Evolutionary conservation across 2,113 vertebrate species (phyloP).

Genomic region (Hippoglossus stenolepis): DNA sequence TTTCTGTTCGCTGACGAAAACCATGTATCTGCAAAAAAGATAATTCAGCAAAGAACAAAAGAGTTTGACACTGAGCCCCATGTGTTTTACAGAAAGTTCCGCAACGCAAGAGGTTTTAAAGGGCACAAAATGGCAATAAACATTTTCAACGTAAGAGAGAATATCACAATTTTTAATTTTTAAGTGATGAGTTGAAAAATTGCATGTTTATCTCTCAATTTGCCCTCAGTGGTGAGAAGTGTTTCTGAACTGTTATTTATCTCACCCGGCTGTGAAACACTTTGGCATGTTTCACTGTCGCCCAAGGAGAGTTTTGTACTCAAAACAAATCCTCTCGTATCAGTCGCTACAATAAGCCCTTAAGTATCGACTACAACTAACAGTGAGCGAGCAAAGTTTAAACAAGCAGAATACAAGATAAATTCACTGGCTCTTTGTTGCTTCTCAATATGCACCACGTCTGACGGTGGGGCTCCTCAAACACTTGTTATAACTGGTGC

Average conservation of each 20-base stretch:
- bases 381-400: neutral
- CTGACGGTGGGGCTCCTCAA: too few species aligned
- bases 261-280: neutral
- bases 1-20: conserved; percentile 49
- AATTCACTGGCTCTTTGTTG: neutral
- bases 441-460: neutral
- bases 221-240: neutral
- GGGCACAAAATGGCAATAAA: neutral
- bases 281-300: neutral
- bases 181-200: neutral
- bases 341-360: neutral
- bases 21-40: conserved; percentile 31
- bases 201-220: neutral
- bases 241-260: neutral
- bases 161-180: neutral
- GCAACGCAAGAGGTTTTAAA: neutral
- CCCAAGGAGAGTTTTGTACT: neutral
- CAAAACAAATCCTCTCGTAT: conserved; percentile 2
- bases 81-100: conserved; percentile 34
- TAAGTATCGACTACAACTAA: neutral
- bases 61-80: neutral
- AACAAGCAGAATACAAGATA: neutral
- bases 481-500: too few species aligned
- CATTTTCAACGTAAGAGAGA: neutral
- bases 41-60: conserved; percentile 36